phyloP scores from a whole-genome alignment of 1,140 invertebrate species.

The Drosophila parvula region DNA sequence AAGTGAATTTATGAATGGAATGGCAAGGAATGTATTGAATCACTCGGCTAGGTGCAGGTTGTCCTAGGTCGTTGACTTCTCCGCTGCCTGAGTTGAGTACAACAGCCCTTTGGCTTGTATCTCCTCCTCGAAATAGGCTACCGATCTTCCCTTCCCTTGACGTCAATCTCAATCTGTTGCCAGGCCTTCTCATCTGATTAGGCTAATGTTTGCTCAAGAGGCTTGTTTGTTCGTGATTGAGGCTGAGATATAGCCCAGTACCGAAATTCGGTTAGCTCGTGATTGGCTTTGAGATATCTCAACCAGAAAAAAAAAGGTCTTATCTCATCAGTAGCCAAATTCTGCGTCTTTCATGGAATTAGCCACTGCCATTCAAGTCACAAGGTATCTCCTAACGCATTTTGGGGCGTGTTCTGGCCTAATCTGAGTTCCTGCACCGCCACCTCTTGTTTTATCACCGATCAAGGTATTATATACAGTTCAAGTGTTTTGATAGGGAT shows the following conservation, averaged over 20 bases:
- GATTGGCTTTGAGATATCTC: constrained; percentile 32
- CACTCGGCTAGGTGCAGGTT: constrained; percentile 43
- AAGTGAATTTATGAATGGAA: constrained; percentile 67
- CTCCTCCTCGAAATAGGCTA: not conserved
- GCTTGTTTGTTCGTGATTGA: constrained; percentile 23
- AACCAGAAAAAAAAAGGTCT: constrained; percentile 13
- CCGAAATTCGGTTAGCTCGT: constrained; percentile 21
- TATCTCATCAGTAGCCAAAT: constrained; percentile 33
- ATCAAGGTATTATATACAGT: not conserved
- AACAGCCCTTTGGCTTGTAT: not conserved
- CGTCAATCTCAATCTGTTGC: constrained; percentile 40
- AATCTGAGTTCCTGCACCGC: constrained; percentile 21
- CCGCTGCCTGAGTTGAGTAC: constrained; percentile 8
- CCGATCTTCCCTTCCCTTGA: constrained; percentile 17
- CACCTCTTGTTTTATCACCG: not conserved
- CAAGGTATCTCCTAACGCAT: constrained; percentile 6
- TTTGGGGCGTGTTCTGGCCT: constrained; percentile 3
- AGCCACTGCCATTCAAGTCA: constrained; percentile 16
- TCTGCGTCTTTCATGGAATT: constrained; percentile 29
- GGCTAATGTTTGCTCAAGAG: constrained; percentile 32
- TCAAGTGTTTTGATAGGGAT: constrained; percentile 29
- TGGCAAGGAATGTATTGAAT: constrained; percentile 35
- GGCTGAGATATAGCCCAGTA: constrained; percentile 11
- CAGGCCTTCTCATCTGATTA: constrained; percentile 43
- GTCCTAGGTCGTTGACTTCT: constrained; percentile 49